phyloP scores from a whole-genome alignment of 2,113 vertebrate genomes.

The Marmota flaviventris region DNA sequence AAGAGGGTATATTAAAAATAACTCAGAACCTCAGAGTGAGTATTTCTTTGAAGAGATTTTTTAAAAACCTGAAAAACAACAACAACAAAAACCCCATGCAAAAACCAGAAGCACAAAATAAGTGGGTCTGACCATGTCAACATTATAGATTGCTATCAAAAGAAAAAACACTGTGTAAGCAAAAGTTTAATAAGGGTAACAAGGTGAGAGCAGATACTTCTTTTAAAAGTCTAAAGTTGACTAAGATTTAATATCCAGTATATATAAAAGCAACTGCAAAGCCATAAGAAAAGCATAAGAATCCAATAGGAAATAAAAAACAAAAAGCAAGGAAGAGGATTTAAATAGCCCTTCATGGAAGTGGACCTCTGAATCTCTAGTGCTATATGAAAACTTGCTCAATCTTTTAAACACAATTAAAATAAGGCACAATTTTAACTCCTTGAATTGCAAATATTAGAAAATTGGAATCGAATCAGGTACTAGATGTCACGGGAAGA shows the following conservation, averaged over 20 bases:
- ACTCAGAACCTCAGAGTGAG: conserved; percentile 44
- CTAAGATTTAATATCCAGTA: conserved; percentile 20
- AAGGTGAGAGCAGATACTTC: neutral
- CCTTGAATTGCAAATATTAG: neutral
- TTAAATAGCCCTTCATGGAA: neutral
- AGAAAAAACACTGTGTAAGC: neutral
- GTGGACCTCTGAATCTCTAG: conserved; percentile 42
- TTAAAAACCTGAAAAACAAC: neutral
- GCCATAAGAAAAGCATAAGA: conserved; percentile 19
- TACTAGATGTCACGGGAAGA: neutral
- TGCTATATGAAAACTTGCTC: neutral
- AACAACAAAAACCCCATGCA: neutral
- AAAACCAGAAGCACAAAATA: conserved; percentile 32
- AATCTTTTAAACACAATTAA: conserved; percentile 47
- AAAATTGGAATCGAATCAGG: neutral
- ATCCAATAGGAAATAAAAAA: neutral
- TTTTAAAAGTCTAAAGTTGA: neutral
- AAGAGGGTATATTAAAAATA: conserved; percentile 52
- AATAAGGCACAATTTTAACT: neutral
- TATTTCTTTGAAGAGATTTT: conserved; percentile 45
- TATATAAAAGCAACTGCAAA: neutral
- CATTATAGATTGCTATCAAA: conserved; percentile 17
- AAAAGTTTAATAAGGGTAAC: conserved; percentile 39
- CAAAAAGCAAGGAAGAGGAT: neutral
- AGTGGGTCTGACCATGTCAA: neutral